Evolutionary conservation across 2,888 invertebrate species (phyloP), one percentile per base, ranked within the genome.

Genomic region (Rhamnusium bicolor): DNA sequence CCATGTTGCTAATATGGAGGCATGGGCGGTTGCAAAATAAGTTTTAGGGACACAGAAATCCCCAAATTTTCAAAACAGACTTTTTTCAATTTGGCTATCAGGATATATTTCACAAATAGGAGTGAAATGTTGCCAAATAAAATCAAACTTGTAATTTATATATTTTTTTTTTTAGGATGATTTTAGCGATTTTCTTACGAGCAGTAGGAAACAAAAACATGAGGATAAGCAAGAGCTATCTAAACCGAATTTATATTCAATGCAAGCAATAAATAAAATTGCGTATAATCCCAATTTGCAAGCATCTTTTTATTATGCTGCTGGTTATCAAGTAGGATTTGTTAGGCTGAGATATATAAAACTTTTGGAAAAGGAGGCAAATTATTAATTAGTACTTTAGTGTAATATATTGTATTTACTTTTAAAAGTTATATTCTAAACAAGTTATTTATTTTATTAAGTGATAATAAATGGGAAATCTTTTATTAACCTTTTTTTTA

Each of bases 271-370:
- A 62, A 87, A 83, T 60, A 85, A 88, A 84, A 84, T 90, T 16
- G 82, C 82, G 18, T 88, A 88, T 83, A 90, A 90, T 82, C 89
- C 89, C 3, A 90, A 90, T 79, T 71, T 81, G 65, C 83, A 87
- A 19, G 87, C 89, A 8, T 88, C 86, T 80, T 79, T 85, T 12
- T 89, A 87, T 85, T 83, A 87, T 29, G 89, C 89, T 19, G 81
- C 85, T 16, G 90, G 89, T n/a, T 88, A 88, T 77, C 89, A 90
- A 74, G 86, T 87, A 46, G 90, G 90, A n/a, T 85, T 90, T 73
- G 84, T 89, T 8, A 80, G 89, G 69, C 70, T 89, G 32, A 82
- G 79, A 58, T 81, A 79, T 74, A 72, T 87, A 74, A 80, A 83
- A 56, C 86, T 85, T 75, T 77, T 86, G 71, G 81, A 81, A 53